A percentile compares a stretch with the other conserved stretches of the same genome.
Evolutionary conservation across 1,140 invertebrate genomes (phyloP).

Genomic region (Hypothenemus hampei): DNA sequence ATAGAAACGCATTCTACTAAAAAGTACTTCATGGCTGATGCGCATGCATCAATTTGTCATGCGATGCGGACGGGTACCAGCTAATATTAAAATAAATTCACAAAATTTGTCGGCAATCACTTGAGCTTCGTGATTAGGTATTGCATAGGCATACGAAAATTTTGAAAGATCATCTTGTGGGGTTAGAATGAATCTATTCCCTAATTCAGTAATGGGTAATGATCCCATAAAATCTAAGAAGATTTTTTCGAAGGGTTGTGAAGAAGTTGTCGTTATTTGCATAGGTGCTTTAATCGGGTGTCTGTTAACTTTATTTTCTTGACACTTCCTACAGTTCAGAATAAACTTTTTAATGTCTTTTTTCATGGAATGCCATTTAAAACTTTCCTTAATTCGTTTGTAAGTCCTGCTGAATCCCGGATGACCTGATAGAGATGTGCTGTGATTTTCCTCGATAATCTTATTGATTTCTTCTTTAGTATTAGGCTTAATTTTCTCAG

Average conservation of each 20-base stretch:
- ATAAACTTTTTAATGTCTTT: conserved; percentile 37
- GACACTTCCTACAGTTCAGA: conserved; percentile 38
- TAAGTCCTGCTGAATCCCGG: conserved; percentile 1
- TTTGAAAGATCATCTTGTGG: conserved; percentile 42
- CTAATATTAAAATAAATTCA: conserved; percentile 23
- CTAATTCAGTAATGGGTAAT: conserved; percentile 30
- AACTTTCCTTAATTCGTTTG: conserved; percentile 7
- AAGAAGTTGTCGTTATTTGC: conserved; percentile 38
- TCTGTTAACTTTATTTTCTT: conserved; percentile 39
- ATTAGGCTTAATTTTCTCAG: too few species aligned
- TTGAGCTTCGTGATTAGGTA: conserved; percentile 36
- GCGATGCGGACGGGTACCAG: too few species aligned
- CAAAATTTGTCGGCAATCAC: conserved; percentile 32
- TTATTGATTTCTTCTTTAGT: too few species aligned
- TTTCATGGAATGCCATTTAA: conserved; percentile 36
- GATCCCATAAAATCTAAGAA: conserved; percentile 40
- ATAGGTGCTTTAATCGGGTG: conserved; percentile 29
- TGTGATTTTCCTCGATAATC: conserved; percentile 9
- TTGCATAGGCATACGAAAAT: conserved; percentile 33
- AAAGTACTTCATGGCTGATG: too few species aligned
- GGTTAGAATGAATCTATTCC: conserved; percentile 37
- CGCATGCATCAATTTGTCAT: too few species aligned
- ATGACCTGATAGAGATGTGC: neutral
- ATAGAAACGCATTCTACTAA: too few species aligned
- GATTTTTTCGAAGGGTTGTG: conserved; percentile 31